phyloP scores from a whole-genome alignment of 2,888 invertebrate species.

The Agrochola lychnidis region DNA sequence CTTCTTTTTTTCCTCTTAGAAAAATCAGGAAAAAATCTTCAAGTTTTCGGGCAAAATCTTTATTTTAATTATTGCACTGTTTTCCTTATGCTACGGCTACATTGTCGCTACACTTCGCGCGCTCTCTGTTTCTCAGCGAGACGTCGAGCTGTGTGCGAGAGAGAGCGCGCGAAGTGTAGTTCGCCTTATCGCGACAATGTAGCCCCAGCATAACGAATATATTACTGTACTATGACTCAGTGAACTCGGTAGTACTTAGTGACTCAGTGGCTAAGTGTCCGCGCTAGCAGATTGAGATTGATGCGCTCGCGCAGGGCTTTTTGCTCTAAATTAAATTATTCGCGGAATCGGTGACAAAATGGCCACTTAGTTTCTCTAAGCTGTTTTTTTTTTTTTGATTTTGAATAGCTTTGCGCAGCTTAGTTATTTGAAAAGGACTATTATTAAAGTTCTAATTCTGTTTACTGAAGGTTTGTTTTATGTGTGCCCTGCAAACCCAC shows the following conservation, averaged over 20 bases:
- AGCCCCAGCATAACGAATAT: not conserved
- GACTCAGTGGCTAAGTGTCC: constrained; percentile 75
- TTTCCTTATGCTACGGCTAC: not conserved
- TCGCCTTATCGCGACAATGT: too few species aligned
- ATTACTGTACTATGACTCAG: constrained; percentile 72
- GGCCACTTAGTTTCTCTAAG: constrained; percentile 62
- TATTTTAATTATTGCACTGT: not conserved
- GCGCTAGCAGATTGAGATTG: constrained; percentile 83
- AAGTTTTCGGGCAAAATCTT: not conserved
- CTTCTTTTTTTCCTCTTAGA: not conserved
- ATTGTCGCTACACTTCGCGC: too few species aligned
- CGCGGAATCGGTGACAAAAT: constrained; percentile 69
- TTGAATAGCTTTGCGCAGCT: constrained; percentile 27
- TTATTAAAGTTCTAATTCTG: constrained; percentile 33
- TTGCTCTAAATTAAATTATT: constrained; percentile 70
- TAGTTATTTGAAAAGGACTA: constrained; percentile 43
- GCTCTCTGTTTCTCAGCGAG: too few species aligned
- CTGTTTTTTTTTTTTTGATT: constrained; percentile 57
- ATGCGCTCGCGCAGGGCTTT: constrained; percentile 69
- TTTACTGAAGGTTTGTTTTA: not conserved
- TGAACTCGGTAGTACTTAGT: constrained; percentile 65
- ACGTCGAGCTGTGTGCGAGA: too few species aligned
- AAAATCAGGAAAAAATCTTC: not conserved
- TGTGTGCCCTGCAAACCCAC: constrained; percentile 16
- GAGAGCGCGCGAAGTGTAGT: too few species aligned